Evolutionary conservation across 2,888 invertebrate species (phyloP), one percentile per base, ranked within the genome.

Genomic region (Leucophenga montana): DNA sequence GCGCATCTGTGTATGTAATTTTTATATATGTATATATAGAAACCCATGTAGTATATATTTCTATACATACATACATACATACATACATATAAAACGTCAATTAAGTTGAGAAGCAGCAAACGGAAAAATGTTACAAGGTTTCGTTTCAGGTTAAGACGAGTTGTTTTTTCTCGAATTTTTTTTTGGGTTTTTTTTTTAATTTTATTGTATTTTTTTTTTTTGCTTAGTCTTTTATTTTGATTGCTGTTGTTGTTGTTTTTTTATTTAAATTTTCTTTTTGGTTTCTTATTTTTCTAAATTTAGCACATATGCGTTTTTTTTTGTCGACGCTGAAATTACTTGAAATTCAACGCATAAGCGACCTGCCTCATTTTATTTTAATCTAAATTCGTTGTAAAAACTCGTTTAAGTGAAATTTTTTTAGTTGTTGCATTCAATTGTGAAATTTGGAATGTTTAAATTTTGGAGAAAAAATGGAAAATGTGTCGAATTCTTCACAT

Each of bases 91-190:
- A 74, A 66, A 80, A 84, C 82, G 81, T 75, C 81, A 82, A 83
- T 82, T 80, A 82, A 82, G 80, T 80, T 81, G 77, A 79, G 78
- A 78, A 79, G 78, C 78, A 77, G 78, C 78, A 70, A 79, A 75
- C 75, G 82, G 76, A 82, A 84, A 83, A 85, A 85, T 85, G 85
- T 85, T 85, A 85, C 85, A 85, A 85, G 85, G 85, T 85, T 85
- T 85, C 79, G 77, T 84, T 85, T 85, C 85, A 84, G 85, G 85
- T 84, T 85, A 82, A 85, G 78, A 81, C 80, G 77, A 77, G 77
- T 85, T 80, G 80, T 79, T 75, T 69, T 59, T 66, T 66, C 67
- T 27, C 54, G 50, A 31, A 66, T 64, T 67, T 59, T 53, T 62
- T 70, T 53, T 62, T 68, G 54, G 57, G 56, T 70, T 67, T 65